Conservation (phyloP, 2,113 vertebrate genomes). For the Pantherophis guttatus region DNA sequence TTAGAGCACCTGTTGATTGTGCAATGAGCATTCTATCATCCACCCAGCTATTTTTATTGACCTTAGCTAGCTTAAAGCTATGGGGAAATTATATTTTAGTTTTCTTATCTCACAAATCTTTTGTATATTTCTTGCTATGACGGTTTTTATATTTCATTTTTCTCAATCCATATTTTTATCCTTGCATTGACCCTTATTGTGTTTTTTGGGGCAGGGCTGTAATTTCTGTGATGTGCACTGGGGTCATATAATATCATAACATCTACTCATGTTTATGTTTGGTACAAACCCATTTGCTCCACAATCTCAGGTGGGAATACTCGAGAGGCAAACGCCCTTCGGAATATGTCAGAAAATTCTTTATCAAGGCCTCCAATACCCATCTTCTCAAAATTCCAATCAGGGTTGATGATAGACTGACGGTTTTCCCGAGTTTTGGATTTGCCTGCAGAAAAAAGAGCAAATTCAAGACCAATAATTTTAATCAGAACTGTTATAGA, state of each 20-base stretch:
- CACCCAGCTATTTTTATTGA: not conserved
- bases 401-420: constrained; percentile 97
- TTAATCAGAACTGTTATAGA: not conserved
- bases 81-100: not conserved
- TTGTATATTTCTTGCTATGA: not conserved
- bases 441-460: constrained; percentile 75
- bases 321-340: constrained; percentile 92
- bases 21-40: not conserved
- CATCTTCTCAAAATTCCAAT: constrained; percentile 99
- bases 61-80: not conserved
- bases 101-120: not conserved
- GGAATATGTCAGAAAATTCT: constrained; percentile 96
- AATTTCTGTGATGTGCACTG: not conserved
- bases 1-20: not conserved
- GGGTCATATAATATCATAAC: not conserved
- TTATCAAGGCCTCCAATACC: constrained; percentile 96
- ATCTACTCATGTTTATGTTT: not conserved
- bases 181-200: not conserved
- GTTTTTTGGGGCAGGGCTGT: not conserved
- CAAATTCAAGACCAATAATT: rapidly evolving
- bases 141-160: not conserved
- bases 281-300: constrained; percentile 93
- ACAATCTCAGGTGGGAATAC: constrained; percentile 97
- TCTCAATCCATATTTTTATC: not conserved
- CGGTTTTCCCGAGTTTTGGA: constrained; percentile 89